These are phyloP conservation scores for Baronia brevicornis DNA, from an alignment of 2,888 invertebrate genomes.

Conservation along the genomic window DNA sequence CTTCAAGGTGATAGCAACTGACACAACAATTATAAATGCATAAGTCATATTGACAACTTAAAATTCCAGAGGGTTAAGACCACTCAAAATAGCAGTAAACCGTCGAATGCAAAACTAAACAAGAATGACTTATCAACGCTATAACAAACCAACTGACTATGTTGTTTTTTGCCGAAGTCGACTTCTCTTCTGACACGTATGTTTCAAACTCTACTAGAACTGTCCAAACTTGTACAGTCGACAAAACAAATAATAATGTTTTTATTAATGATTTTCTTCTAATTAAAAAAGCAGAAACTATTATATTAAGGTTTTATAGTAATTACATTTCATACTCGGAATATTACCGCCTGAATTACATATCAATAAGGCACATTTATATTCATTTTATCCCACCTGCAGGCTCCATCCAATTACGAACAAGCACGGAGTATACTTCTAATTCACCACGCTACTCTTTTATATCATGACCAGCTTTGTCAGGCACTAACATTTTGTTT, in stretches of 20 bases:
- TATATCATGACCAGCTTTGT: too few species aligned
- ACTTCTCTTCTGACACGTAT: conserved; percentile 26
- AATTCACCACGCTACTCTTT: too few species aligned
- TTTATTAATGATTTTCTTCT: neutral
- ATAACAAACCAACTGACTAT: conserved; percentile 28
- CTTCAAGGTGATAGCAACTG: conserved; percentile 57
- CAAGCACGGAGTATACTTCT: too few species aligned
- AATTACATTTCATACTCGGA: too few species aligned
- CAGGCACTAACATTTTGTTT: too few species aligned
- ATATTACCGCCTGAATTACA: too few species aligned
- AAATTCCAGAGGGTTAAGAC: conserved; percentile 3
- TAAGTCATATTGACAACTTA: conserved; percentile 20
- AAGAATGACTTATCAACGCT: conserved; percentile 33
- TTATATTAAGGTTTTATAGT: too few species aligned
- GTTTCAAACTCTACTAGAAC: conserved; percentile 33
- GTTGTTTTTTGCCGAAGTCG: conserved; percentile 51
- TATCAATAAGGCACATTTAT: too few species aligned
- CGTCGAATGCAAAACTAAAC: conserved; percentile 37
- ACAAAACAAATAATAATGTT: neutral
- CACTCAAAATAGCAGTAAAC: neutral
- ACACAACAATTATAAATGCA: conserved; percentile 58
- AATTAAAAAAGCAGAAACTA: too few species aligned
- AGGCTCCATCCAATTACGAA: too few species aligned
- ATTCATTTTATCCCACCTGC: too few species aligned
- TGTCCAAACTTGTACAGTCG: conserved; percentile 15